Evolutionary conservation across 2,797 vertebrate genomes (phyloP).

Genomic region (Chiropotes sagulatus): DNA sequence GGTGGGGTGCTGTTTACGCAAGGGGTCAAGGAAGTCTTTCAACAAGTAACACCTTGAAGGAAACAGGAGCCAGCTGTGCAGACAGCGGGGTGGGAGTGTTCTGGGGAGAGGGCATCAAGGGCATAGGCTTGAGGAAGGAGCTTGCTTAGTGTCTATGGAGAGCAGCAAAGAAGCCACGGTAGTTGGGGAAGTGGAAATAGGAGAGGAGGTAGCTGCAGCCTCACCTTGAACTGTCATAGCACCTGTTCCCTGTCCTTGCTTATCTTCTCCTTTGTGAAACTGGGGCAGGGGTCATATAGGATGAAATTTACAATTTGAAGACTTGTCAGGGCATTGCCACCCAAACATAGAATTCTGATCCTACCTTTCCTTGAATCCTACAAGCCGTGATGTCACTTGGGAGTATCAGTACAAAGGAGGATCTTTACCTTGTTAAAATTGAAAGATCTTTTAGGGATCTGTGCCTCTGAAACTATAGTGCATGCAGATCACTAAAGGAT

Average conservation of each 20-base stretch:
- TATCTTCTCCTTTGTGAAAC: background rate
- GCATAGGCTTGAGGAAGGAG: background rate
- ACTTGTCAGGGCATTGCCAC: background rate
- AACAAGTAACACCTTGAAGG: background rate
- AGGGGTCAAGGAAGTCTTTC: background rate
- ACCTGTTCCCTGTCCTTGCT: background rate
- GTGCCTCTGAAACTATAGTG: background rate
- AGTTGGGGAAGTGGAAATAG: background rate
- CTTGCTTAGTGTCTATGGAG: background rate
- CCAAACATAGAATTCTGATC: slow-evolving; percentile 34
- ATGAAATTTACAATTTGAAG: slow-evolving; percentile 8
- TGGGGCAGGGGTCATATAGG: background rate
- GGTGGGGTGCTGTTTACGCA: background rate
- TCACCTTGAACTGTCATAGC: background rate
- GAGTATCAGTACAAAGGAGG: background rate
- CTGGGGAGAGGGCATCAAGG: background rate
- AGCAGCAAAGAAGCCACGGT: background rate
- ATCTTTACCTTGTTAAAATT: slow-evolving; percentile 4
- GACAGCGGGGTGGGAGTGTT: background rate
- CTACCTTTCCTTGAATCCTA: background rate
- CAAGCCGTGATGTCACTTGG: background rate
- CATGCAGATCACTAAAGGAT: background rate
- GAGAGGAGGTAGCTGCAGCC: background rate
- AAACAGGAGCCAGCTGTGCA: background rate
- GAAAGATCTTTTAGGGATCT: background rate